These are phyloP conservation scores for Berghia stephanieae DNA, from an alignment of 1,140 invertebrate species.

Conservation along the genomic window DNA sequence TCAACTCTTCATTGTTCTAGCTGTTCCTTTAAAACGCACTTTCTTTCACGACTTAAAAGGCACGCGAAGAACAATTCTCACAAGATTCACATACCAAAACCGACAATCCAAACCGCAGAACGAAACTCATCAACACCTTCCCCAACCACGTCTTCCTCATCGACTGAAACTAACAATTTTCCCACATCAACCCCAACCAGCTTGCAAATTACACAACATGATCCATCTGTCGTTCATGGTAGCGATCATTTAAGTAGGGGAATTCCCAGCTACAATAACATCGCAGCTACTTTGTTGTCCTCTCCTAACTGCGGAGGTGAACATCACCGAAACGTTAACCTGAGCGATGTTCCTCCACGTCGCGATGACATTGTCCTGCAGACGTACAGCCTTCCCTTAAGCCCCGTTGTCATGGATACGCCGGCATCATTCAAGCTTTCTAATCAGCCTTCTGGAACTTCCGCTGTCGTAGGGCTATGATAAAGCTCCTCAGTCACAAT, in stretches of 20 bases:
- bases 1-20: conserved; percentile 32
- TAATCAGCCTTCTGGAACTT: conserved; percentile 13
- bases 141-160: background rate
- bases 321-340: background rate
- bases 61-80: conserved; percentile 50
- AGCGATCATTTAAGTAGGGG: no score
- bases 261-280: no score
- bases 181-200: background rate
- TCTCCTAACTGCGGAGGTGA: background rate
- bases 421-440: conserved; percentile 23
- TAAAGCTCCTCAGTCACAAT: no score
- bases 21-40: conserved; percentile 52
- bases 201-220: background rate
- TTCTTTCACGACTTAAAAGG: conserved; percentile 50
- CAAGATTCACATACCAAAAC: no score
- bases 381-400: conserved; percentile 18
- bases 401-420: conserved; percentile 5
- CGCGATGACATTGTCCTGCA: conserved; percentile 16
- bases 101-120: no score
- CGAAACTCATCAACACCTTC: conserved; percentile 5
- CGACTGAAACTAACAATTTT: no score
- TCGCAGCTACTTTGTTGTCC: conserved; percentile 25
- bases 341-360: no score
- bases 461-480: conserved; percentile 29
- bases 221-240: no score